phyloP scores from a whole-genome alignment of 2,888 invertebrate species.

The Hydraecia micacea region DNA sequence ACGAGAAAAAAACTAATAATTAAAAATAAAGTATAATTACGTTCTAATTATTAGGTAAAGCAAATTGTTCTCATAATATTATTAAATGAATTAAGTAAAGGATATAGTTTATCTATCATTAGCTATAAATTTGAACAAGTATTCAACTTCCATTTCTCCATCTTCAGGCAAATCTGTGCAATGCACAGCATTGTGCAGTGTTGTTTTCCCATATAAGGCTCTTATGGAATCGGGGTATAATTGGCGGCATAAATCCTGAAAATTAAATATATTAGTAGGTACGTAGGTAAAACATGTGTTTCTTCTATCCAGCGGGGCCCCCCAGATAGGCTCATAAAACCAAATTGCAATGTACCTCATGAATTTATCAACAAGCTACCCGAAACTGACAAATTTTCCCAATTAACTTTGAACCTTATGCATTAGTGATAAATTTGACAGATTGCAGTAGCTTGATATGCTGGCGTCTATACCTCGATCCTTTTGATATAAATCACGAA shows the following conservation, averaged over 20 bases:
- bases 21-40: background rate
- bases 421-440: too few species aligned
- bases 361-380: too few species aligned
- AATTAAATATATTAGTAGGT: slow-evolving; percentile 8
- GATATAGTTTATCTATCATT: slow-evolving; percentile 60
- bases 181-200: slow-evolving; percentile 95
- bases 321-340: too few species aligned
- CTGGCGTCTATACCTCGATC: too few species aligned
- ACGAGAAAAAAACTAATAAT: background rate
- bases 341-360: too few species aligned
- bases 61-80: background rate
- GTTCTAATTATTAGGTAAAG: background rate
- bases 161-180: slow-evolving; percentile 98
- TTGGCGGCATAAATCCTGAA: slow-evolving; percentile 88
- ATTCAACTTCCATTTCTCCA: slow-evolving; percentile 94
- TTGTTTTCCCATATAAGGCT: slow-evolving; percentile 95
- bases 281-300: background rate
- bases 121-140: slow-evolving; percentile 93
- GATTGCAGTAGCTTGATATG: too few species aligned
- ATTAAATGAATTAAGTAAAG: background rate
- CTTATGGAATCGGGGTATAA: slow-evolving; percentile 95
- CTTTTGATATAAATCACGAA: too few species aligned
- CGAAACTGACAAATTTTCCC: too few species aligned
- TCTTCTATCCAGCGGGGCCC: too few species aligned
- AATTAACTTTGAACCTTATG: too few species aligned